Percentiles rank a stretch among this genome's conserved stretches.
phyloP scores from a whole-genome alignment of 1,140 invertebrate species.

The Globodera ellingtonae region DNA sequence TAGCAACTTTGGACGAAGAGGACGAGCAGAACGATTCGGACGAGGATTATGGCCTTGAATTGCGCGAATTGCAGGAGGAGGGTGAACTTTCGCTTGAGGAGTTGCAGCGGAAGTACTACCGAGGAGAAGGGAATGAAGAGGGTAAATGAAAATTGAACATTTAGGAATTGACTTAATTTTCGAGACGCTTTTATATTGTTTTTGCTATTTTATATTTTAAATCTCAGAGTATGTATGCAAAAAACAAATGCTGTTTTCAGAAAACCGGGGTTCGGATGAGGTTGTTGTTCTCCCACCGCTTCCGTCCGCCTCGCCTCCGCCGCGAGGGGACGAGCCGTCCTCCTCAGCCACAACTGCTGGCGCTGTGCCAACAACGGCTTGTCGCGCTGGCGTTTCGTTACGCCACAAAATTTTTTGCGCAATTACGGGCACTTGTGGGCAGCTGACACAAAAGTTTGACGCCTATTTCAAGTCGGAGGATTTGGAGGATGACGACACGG shows the following conservation, averaged over 20 bases:
- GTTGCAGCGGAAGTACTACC: slow-evolving; percentile 24
- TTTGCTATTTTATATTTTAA: no score
- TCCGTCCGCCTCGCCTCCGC: neutral
- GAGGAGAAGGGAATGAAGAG: neutral
- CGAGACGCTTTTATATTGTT: no score
- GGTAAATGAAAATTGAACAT: neutral
- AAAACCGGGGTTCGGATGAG: neutral
- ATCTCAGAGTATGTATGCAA: neutral
- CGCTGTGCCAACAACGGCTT: neutral
- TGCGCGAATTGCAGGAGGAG: slow-evolving; percentile 23
- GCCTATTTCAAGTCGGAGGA: slow-evolving; percentile 28
- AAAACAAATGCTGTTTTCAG: neutral
- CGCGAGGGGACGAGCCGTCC: neutral
- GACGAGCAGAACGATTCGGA: slow-evolving; percentile 25
- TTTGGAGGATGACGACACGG: slow-evolving; percentile 31
- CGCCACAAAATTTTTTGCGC: slow-evolving; percentile 6
- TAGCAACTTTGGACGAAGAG: slow-evolving; percentile 32
- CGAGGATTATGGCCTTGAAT: slow-evolving; percentile 28
- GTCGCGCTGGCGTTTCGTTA: neutral
- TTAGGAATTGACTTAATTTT: neutral
- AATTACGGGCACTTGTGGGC: slow-evolving; percentile 23
- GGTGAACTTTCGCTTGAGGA: slow-evolving; percentile 16
- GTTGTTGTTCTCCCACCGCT: neutral
- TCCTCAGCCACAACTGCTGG: neutral
- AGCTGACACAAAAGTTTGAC: slow-evolving; percentile 7